Evolutionary conservation across 2,113 vertebrate genomes (phyloP).

Genomic region (Tetrao urogallus): DNA sequence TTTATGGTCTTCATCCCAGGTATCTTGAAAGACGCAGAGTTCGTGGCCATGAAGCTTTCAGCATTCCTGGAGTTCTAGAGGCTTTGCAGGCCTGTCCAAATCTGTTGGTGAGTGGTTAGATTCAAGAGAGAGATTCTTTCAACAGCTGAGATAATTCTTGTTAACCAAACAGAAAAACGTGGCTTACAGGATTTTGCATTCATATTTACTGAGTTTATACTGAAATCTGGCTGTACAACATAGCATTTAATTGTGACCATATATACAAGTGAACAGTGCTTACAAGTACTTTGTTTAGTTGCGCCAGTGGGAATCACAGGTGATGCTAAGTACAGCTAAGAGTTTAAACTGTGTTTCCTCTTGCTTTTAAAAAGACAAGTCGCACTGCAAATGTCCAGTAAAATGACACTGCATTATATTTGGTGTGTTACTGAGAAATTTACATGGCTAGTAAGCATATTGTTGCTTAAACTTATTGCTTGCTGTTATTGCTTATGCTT

Average conservation of each 20-base stretch:
- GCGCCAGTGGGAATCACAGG: background rate
- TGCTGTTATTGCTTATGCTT: no score
- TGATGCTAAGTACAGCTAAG: background rate
- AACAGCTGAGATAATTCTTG: background rate
- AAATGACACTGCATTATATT: background rate
- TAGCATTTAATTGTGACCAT: background rate
- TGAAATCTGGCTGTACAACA: background rate
- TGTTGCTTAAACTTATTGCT: background rate
- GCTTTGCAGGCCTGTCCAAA: slow-evolving; percentile 95
- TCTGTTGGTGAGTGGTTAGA: slow-evolving; percentile 86
- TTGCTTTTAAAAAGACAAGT: background rate
- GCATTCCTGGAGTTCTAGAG: slow-evolving; percentile 97
- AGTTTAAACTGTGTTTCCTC: background rate
- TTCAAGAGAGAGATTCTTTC: background rate
- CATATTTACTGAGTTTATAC: background rate
- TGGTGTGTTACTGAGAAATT: background rate
- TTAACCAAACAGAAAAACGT: background rate
- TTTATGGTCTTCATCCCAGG: slow-evolving; percentile 97
- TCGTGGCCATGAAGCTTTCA: slow-evolving; percentile 95
- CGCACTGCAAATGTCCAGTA: background rate
- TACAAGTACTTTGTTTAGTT: background rate
- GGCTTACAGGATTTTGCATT: background rate
- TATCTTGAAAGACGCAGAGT: slow-evolving; percentile 95
- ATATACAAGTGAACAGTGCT: background rate
- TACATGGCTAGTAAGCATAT: background rate